These are phyloP conservation scores for Drosophila ochracea DNA, from an alignment of 2,888 invertebrate species.

Conservation along the genomic window DNA sequence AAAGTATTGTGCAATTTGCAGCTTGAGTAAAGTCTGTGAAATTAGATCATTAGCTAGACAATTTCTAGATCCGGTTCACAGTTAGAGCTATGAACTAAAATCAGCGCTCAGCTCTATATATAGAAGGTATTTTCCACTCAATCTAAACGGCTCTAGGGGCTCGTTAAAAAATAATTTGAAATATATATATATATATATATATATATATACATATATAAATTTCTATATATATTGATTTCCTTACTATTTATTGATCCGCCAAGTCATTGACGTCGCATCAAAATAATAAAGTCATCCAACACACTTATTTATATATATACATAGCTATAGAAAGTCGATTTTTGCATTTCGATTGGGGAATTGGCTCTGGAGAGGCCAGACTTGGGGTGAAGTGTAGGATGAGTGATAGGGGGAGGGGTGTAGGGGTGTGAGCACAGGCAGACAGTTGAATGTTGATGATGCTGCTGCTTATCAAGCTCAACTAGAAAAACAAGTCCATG, in stretches of 20 bases:
- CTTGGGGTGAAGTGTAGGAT: neutral
- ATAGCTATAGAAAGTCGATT: conserved; percentile 29
- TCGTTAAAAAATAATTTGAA: conserved; percentile 15
- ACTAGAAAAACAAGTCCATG: conserved; percentile 76
- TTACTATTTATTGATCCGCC: conserved; percentile 30
- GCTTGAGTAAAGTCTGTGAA: neutral
- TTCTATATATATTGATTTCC: conserved; percentile 23
- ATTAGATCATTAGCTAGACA: neutral
- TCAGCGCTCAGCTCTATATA: conserved; percentile 48
- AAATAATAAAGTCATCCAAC: conserved; percentile 53
- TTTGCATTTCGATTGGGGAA: conserved; percentile 23
- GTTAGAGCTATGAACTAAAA: conserved; percentile 10
- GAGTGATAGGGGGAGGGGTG: conserved; percentile 2
- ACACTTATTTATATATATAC: conserved; percentile 18
- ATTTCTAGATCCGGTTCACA: conserved; percentile 36
- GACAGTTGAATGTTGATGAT: conserved; percentile 40
- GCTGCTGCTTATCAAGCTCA: conserved; percentile 72
- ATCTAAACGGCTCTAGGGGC: conserved; percentile 37
- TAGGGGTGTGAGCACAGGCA: conserved; percentile 21
- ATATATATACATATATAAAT: neutral
- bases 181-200: no score
- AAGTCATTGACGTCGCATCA: conserved; percentile 61
- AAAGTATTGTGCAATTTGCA: neutral
- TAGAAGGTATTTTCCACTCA: conserved; percentile 49
- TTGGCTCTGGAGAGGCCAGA: neutral